Base-by-base conservation (phyloP, 2,797 vertebrate species). In the Leucoraja ocellata region DNA sequence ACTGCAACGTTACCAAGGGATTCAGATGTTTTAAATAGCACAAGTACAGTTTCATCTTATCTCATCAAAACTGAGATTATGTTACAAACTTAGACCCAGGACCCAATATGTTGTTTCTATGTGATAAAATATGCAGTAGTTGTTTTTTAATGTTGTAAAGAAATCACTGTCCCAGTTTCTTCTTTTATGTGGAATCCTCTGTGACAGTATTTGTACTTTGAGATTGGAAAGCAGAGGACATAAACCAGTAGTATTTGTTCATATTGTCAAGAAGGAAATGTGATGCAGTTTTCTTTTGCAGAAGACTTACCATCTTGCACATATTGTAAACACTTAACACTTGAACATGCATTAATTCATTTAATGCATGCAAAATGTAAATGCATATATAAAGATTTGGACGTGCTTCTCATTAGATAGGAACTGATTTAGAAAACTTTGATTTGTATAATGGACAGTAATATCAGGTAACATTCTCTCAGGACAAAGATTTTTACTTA, bases 401-500 rank as follows among this genome's bases (percentile, higher is more conserved):
- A 76, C 93, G 46, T 94, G 74, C 61, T 71, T 74, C 11, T 94
- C 86, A 25, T 58, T 36, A n/a, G 39, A 46, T 76, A 58, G 84
- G 80, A 86, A 94, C 94, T 83, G 73, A 94, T 83, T 94, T 74
- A 93, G 84, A 94, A 91, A 93, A 71, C 32, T 93, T 94, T 93
- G 93, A 83, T 78, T 94, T 93, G 25, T 94, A 93, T 94, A 93
- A 78, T 93, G 93, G 93, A 93, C 93, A 93, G 81, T 93, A 94
- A 93, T 93, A 65, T 71, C 73, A 39, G 90, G 25, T 73, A 86
- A 36, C 93, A 93, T 93, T 93, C 46, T 74, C 94, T 96, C 94
- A 95, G 95, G 94, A 95, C 94, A 94, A 93, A 84, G 36, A 86
- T 93, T 94, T 93, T 94, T 94, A 93, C 77, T 79, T 63, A 21